Evolutionary conservation across 2,113 vertebrate species (phyloP), one percentile per base, ranked within the genome.

Genomic region (Elephas maximus): DNA sequence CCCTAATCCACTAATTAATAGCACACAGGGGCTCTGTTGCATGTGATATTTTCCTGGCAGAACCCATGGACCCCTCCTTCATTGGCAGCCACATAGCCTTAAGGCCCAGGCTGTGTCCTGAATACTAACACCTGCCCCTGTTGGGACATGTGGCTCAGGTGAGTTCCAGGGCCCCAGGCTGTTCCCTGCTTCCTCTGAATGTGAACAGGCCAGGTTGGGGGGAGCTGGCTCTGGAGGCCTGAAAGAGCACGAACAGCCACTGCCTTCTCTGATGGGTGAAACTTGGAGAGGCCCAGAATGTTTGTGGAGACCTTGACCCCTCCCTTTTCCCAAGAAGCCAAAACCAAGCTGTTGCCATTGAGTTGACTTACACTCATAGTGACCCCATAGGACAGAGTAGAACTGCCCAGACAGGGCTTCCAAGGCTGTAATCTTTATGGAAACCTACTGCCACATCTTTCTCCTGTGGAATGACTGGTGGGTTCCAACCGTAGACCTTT

Each of bases 41-140:
- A 8, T 2, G 4, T 94, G 92, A 96, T 23, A 84, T 74, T 20
- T 9, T 78, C 92, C 82, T 73, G 41, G n/a, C 82, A 73, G 28
- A 5, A 45, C 33, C 90, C 9, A 0, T 1, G 26, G 18, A 23
- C 37, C 89, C 37, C 45, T 63, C 80, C 62, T 96, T 15, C 71
- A 10, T 82, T 0, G 1, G 69, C 37, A 81, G 74, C 74, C 67
- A 76, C 78, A 7, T 83, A 69, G 44, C 44, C 82, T 57, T 57
- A 44, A 83, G 69, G 63, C 69, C 11, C 48, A 89, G 24, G 92
- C 95, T 71, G 48, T 96, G 96, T 86, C 71, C 77, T 96, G 97
- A 97, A 98, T 96, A 95, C 71, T 97, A 97, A 97, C 41, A 91
- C 51, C 44, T 73, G 26, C 15, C 11, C 63, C 30, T 30, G 28